Evolutionary conservation across 2,113 vertebrate species (phyloP).

Genomic region (Spheniscus mendiculus): DNA sequence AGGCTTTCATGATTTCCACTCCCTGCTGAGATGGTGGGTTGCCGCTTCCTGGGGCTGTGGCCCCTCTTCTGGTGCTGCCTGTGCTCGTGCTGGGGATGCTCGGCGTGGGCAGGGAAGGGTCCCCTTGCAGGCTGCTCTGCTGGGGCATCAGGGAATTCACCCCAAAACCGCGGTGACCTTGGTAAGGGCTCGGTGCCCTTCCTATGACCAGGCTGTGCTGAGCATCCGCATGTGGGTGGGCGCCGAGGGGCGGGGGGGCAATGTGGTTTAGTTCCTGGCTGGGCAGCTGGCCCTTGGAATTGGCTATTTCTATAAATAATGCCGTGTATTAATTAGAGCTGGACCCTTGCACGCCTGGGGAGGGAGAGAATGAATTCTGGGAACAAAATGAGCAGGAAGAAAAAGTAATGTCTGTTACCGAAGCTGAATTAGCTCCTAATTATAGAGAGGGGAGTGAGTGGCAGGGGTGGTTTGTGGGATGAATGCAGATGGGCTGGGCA

Average conservation of each 20-base stretch:
- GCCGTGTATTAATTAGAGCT: background rate
- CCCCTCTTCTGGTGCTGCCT: background rate
- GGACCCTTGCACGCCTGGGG: too few species aligned
- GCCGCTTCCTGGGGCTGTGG: background rate
- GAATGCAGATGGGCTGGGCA: background rate
- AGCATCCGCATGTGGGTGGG: background rate
- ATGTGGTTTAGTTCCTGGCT: background rate
- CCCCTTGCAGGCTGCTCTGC: background rate
- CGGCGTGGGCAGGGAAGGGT: background rate
- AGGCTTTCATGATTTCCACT: rapidly evolving
- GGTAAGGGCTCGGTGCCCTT: background rate
- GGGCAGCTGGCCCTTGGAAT: background rate
- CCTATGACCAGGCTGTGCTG: rapidly evolving
- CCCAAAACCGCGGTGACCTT: rapidly evolving
- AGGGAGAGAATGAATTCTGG: background rate
- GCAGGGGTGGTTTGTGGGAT: background rate
- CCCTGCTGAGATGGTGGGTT: background rate
- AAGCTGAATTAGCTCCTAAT: background rate
- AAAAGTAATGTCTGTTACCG: background rate
- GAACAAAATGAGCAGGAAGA: background rate
- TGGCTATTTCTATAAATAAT: background rate
- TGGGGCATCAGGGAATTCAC: background rate
- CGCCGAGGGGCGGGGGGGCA: background rate
- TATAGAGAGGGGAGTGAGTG: background rate
- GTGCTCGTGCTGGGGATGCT: background rate